Conservation (phyloP, 1,140 invertebrate genomes). For the Platyscapa corneri region DNA sequence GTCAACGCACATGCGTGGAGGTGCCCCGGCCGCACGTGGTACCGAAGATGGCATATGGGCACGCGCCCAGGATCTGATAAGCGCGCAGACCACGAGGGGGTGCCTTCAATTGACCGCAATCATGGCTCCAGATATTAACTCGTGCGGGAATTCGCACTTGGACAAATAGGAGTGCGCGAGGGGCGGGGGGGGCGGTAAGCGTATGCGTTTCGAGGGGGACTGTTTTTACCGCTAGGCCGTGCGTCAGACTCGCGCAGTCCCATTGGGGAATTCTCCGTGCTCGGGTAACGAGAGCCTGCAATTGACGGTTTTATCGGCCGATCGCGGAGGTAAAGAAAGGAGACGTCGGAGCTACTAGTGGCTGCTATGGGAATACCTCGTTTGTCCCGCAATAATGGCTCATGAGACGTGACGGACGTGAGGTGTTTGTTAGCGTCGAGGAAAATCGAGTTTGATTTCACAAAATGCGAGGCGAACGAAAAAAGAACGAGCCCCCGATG, state of each 20-base stretch:
- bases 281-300: conserved; percentile 61
- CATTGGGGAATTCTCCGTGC: conserved; percentile 55
- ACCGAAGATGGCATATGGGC: conserved; percentile 69
- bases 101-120: conserved; percentile 68
- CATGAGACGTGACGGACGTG: conserved; percentile 53
- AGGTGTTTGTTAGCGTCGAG: conserved; percentile 57
- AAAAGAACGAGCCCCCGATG: conserved; percentile 11
- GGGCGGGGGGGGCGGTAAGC: background rate
- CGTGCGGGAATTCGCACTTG: conserved; percentile 55
- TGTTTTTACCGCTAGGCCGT: background rate
- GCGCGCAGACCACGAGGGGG: conserved; percentile 21
- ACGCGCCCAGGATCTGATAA: conserved; percentile 70
- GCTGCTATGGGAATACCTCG: conserved; percentile 55
- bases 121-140: conserved; percentile 64
- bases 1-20: no score
- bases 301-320: conserved; percentile 66
- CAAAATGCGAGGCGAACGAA: conserved; percentile 3
- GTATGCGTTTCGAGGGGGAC: background rate
- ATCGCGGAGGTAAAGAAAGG: conserved; percentile 33
- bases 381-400: conserved; percentile 53
- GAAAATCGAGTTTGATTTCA: conserved; percentile 35
- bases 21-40: conserved; percentile 50
- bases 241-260: background rate
- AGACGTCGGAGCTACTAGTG: conserved; percentile 22
- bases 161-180: background rate